These are phyloP conservation scores for Melitaea athalia DNA, from an alignment of 2,888 invertebrate genomes.

Conservation along the genomic window DNA sequence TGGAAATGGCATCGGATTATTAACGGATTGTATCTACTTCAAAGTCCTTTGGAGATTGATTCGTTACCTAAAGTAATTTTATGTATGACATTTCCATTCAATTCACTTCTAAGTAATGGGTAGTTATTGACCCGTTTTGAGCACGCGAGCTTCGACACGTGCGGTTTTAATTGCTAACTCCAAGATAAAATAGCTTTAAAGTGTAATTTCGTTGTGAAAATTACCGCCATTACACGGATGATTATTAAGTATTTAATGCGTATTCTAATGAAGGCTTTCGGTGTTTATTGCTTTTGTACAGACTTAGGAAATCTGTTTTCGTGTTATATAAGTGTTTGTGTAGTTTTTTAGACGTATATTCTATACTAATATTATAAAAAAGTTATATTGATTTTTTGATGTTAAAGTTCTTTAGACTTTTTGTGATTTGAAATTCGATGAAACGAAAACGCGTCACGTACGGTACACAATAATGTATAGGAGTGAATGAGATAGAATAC, in stretches of 20 bases:
- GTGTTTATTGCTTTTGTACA: not conserved
- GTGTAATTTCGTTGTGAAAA: constrained; percentile 12
- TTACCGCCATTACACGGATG: constrained; percentile 8
- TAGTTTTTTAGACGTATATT: not conserved
- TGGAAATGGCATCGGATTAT: constrained; percentile 3
- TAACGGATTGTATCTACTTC: too few relatives aligned
- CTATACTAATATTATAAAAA: too few relatives aligned
- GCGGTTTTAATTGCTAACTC: constrained; percentile 29
- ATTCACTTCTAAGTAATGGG: constrained; percentile 14
- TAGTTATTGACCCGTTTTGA: constrained; percentile 29
- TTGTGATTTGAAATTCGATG: too few relatives aligned
- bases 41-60: not conserved
- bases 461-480: too few relatives aligned
- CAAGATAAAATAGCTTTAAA: constrained; percentile 26
- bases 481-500: too few relatives aligned
- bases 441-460: too few relatives aligned
- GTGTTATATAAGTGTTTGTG: not conserved
- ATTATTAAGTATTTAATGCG: not conserved
- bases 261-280: not conserved
- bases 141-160: constrained; percentile 32
- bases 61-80: not conserved
- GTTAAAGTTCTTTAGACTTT: too few relatives aligned
- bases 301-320: not conserved
- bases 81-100: constrained; percentile 2
- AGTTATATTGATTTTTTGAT: too few relatives aligned